Conservation (phyloP, 2,888 invertebrate species). For the Lottia scabra region DNA sequence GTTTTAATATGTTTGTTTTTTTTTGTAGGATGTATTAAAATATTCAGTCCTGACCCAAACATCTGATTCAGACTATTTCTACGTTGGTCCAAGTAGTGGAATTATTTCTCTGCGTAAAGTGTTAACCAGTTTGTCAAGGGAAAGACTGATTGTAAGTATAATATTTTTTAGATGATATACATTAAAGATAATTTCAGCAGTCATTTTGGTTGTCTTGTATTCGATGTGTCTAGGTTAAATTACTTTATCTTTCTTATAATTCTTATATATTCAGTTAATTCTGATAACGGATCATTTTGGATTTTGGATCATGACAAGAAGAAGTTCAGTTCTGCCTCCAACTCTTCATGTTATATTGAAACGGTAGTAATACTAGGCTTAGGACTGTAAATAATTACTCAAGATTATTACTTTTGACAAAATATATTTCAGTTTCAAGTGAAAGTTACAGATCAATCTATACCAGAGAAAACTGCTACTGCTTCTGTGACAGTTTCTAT, state of each 20-base stretch:
- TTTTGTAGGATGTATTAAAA: slow-evolving; percentile 47
- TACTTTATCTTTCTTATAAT: too few relatives aligned
- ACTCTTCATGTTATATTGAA: too few relatives aligned
- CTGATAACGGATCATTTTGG: too few relatives aligned
- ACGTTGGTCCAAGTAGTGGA: slow-evolving; percentile 54
- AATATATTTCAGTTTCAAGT: slow-evolving; percentile 51
- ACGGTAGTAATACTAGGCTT: too few relatives aligned
- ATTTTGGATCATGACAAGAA: too few relatives aligned
- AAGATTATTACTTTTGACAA: background rate
- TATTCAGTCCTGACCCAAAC: slow-evolving; percentile 43
- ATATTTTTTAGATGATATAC: too few relatives aligned
- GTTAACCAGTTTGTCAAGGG: slow-evolving; percentile 30
- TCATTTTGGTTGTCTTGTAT: too few relatives aligned
- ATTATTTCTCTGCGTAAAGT: slow-evolving; percentile 43
- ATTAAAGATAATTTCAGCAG: too few relatives aligned
- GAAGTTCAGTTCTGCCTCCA: too few relatives aligned
- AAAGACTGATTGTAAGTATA: slow-evolving; percentile 36
- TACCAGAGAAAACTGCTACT: slow-evolving; percentile 45
- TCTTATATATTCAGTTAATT: too few relatives aligned
- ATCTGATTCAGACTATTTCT: slow-evolving; percentile 47
- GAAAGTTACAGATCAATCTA: slow-evolving; percentile 49
- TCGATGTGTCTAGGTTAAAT: too few relatives aligned
- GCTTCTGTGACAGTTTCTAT: slow-evolving; percentile 51
- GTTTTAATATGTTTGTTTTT: background rate
- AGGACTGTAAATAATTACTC: background rate